Conservation (phyloP, 1,140 invertebrate genomes). For the Fopius arisanus region DNA sequence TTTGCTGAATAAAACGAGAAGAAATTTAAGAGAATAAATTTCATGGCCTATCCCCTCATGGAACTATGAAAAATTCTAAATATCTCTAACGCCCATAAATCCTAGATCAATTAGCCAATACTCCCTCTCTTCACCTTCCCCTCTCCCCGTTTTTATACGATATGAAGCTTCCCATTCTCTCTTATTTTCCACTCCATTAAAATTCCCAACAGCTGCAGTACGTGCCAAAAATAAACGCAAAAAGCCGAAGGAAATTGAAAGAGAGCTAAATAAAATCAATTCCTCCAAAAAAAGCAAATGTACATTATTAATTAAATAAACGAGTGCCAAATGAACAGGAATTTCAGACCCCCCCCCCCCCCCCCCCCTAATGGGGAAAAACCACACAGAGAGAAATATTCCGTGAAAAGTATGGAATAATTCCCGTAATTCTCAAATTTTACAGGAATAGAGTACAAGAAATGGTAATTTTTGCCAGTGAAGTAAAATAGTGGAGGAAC, state of each 20-base stretch:
- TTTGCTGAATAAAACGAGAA: no score
- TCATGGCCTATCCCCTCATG: not conserved
- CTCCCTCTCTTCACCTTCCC: not conserved
- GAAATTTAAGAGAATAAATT: not conserved
- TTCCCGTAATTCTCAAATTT: no score
- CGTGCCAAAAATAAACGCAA: slow-evolving; percentile 3
- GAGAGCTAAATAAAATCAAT: not conserved
- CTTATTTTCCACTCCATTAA: slow-evolving; percentile 4
- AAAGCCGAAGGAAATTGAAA: not conserved
- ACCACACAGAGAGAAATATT: no score
- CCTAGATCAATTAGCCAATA: not conserved
- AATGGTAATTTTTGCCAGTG: no score
- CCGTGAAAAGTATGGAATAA: no score
- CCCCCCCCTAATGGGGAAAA: not conserved
- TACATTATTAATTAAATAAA: not conserved
- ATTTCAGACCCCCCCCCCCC: no score
- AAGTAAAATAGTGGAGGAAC: no score
- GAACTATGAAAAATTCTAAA: not conserved
- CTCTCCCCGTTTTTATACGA: not conserved
- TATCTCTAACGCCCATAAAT: not conserved
- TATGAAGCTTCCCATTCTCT: not conserved
- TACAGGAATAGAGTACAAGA: no score
- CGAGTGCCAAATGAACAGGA: not conserved
- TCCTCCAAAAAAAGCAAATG: not conserved
- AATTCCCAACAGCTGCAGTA: not conserved